Evolutionary conservation across 2,113 vertebrate species (phyloP).

Genomic region (Bos taurus): ARS-UCD2.0 NC_037329.1:50586001-50586500

Average conservation of each 20-base stretch:
- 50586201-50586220: conserved; percentile 41
- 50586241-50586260: conserved; percentile 45
- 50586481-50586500: conserved; percentile 45
- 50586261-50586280: conserved; percentile 43
- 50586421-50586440: conserved; percentile 32
- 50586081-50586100: conserved; percentile 28
- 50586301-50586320: not conserved
- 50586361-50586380: not conserved
- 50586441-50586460: not conserved
- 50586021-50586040: conserved; percentile 17
- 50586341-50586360: conserved; percentile 13
- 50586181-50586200: conserved; percentile 52
- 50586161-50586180: conserved; percentile 1
- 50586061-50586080: not conserved
- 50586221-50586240: conserved; percentile 54
- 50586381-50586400: not conserved
- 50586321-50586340: conserved; percentile 6
- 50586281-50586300: not conserved
- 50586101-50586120: conserved; percentile 30
- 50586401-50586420: not conserved
- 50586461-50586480: not conserved
- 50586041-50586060: not conserved
- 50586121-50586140: not conserved
- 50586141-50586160: not conserved
- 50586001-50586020: conserved; percentile 26